These are phyloP conservation scores for Battus philenor DNA, from an alignment of 1,140 invertebrate species.

Conservation along the genomic window DNA sequence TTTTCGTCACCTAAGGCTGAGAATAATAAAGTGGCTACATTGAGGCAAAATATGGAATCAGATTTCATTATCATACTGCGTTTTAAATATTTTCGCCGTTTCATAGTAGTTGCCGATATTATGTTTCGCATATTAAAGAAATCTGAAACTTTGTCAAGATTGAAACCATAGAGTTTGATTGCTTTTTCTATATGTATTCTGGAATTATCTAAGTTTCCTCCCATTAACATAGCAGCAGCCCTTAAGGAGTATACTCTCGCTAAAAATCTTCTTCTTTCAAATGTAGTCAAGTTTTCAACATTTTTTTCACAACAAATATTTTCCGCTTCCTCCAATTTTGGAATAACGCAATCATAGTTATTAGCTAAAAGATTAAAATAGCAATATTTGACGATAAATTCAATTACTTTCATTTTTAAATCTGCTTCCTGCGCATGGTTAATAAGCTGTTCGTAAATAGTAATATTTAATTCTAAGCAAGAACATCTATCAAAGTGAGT, in stretches of 20 bases:
- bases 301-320: constrained; percentile 34
- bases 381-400: constrained; percentile 56
- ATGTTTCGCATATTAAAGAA: constrained; percentile 37
- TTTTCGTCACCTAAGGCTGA: constrained; percentile 45
- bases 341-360: constrained; percentile 42
- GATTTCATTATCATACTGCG: constrained; percentile 36
- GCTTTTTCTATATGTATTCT: constrained; percentile 49
- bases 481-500: constrained; percentile 53
- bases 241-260: constrained; percentile 57
- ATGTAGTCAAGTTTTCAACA: constrained; percentile 24
- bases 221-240: constrained; percentile 45
- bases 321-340: constrained; percentile 60
- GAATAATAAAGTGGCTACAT: constrained; percentile 52
- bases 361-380: constrained; percentile 49
- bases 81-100: constrained; percentile 35
- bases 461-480: constrained; percentile 54
- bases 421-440: constrained; percentile 54
- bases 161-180: constrained; percentile 39
- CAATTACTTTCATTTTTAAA: constrained; percentile 56
- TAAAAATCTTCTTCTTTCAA: constrained; percentile 49
- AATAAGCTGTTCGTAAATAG: constrained; percentile 54
- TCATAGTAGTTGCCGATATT: constrained; percentile 30
- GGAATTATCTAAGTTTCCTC: constrained; percentile 37
- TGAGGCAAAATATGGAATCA: constrained; percentile 64
- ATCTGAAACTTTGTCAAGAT: constrained; percentile 45